Conservation (phyloP, 2,888 invertebrate species). For the Ectemnius lituratus region DNA sequence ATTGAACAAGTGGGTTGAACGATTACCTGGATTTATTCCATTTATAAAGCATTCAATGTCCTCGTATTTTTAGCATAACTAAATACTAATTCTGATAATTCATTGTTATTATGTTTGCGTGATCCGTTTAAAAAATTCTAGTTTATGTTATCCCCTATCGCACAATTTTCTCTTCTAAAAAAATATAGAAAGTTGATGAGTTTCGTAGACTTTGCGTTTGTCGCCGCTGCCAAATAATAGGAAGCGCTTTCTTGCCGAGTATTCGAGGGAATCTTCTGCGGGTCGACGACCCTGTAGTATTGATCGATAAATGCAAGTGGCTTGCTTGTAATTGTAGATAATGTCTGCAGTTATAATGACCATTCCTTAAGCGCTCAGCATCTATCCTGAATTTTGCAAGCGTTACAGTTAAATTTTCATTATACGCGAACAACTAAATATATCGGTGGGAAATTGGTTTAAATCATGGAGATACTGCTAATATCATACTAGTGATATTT, state of each 20-base stretch:
- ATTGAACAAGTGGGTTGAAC: too few relatives aligned
- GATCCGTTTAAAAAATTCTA: too few relatives aligned
- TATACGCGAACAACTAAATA: neutral
- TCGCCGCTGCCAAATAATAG: conserved; percentile 23
- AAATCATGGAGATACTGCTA: neutral
- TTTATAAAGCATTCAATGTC: too few relatives aligned
- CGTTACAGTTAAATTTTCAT: neutral
- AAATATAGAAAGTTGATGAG: neutral
- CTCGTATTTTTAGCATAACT: too few relatives aligned
- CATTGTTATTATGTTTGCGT: too few relatives aligned
- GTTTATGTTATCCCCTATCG: too few relatives aligned
- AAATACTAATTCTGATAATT: too few relatives aligned
- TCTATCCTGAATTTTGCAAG: neutral
- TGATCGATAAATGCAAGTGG: conserved; percentile 44
- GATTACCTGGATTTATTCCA: too few relatives aligned
- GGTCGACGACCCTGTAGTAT: conserved; percentile 37
- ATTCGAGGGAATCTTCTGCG: conserved; percentile 13
- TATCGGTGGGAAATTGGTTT: neutral
- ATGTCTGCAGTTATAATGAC: conserved; percentile 19
- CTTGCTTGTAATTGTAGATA: conserved; percentile 40
- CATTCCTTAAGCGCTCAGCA: neutral
- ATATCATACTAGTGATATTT: neutral
- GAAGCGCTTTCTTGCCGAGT: conserved; percentile 12
- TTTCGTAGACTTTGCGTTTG: neutral
- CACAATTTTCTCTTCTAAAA: neutral